Evolutionary conservation across 1,140 invertebrate genomes (phyloP).

Genomic region (Mamestra configurata): DNA sequence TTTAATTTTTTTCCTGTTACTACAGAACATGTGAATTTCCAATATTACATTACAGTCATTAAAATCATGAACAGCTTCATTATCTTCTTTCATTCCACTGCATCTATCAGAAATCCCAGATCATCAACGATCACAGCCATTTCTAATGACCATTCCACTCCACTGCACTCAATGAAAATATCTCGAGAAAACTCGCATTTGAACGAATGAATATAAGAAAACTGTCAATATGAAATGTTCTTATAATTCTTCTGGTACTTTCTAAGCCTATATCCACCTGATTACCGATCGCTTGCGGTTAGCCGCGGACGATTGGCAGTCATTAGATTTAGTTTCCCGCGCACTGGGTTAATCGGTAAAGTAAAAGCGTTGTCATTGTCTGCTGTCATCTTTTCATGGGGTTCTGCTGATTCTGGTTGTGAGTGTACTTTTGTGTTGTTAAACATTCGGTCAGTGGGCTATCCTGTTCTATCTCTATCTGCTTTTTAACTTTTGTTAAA

Average conservation of each 20-base stretch:
- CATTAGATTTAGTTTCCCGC: slow-evolving; percentile 40
- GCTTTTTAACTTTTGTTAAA: not conserved
- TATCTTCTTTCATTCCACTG: not conserved
- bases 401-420: not conserved
- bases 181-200: slow-evolving; percentile 17
- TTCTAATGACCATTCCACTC: slow-evolving; percentile 43
- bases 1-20: no score
- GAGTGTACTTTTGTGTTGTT: not conserved
- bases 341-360: slow-evolving; percentile 39
- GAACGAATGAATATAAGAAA: slow-evolving; percentile 2
- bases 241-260: slow-evolving; percentile 35
- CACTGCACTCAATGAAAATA: slow-evolving; percentile 25
- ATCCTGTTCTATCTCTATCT: not conserved
- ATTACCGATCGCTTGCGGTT: slow-evolving; percentile 35
- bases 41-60: no score
- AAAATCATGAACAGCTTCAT: not conserved
- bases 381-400: slow-evolving; percentile 2
- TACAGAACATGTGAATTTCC: not conserved
- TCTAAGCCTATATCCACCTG: slow-evolving; percentile 26
- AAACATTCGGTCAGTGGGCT: not conserved
- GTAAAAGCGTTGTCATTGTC: slow-evolving; percentile 21
- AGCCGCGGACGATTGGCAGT: not conserved
- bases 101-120: not conserved
- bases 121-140: slow-evolving; percentile 18
- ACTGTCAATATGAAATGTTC: slow-evolving; percentile 12